Conservation (phyloP, 2,113 vertebrate species). For the Thalassoma bifasciatum region DNA sequence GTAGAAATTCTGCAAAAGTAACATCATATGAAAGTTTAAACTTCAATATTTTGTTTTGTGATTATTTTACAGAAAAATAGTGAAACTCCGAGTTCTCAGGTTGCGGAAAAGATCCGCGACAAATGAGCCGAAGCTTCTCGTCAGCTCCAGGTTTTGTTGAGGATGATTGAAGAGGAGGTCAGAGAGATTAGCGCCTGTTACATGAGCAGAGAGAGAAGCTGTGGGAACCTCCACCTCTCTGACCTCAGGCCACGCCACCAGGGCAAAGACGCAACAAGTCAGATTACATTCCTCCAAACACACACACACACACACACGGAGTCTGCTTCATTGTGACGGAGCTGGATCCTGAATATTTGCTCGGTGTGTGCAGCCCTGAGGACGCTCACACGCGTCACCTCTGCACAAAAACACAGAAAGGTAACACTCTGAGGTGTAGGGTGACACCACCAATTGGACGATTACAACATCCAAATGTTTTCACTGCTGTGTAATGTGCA, state of each 20-base stretch:
- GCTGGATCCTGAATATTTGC: slow-evolving; percentile 11
- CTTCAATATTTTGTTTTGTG: no score
- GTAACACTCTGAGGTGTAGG: slow-evolving; percentile 56
- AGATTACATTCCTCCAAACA: slow-evolving; percentile 50
- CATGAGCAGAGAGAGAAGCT: slow-evolving; percentile 44
- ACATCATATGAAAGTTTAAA: no score
- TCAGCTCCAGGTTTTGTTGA: not conserved
- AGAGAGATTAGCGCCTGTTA: slow-evolving; percentile 21
- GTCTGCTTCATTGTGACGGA: not conserved
- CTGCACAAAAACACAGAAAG: slow-evolving; percentile 15
- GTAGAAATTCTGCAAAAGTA: no score
- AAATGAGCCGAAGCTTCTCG: not conserved
- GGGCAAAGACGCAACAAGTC: slow-evolving; percentile 17
- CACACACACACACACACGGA: slow-evolving; percentile 15
- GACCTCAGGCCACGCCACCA: slow-evolving; percentile 56
- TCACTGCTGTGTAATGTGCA: slow-evolving; percentile 45
- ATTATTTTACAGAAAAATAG: no score
- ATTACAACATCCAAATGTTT: slow-evolving; percentile 61
- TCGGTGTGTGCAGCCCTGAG: slow-evolving; percentile 2
- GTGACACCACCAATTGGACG: slow-evolving; percentile 43
- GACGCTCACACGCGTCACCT: slow-evolving; percentile 34
- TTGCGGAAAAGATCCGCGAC: not conserved
- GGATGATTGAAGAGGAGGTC: slow-evolving; percentile 16
- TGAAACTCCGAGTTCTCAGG: no score
- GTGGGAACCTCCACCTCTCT: slow-evolving; percentile 67